A percentile compares a stretch with the other conserved stretches of the same genome.
Conservation (phyloP, 2,113 vertebrate genomes). For the Turnix velox region DNA sequence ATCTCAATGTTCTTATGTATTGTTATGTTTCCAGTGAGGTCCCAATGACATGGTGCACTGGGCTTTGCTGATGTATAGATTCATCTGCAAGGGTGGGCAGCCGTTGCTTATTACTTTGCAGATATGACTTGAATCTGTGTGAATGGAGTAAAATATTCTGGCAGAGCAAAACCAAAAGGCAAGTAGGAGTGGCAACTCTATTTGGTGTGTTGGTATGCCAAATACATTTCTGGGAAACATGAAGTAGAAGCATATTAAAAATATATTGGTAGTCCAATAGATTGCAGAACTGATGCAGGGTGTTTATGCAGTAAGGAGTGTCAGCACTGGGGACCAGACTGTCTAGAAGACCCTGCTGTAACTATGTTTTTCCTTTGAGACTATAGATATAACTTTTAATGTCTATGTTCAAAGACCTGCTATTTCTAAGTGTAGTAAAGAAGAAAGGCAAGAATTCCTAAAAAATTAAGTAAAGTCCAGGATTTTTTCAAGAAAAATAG, state of each 20-base stretch:
- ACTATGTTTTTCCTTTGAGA: background rate
- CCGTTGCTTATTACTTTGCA: background rate
- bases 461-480: background rate
- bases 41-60: fast-evolving
- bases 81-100: background rate
- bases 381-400: background rate
- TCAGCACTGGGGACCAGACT: background rate
- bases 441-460: background rate
- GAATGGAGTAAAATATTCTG: background rate
- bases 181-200: background rate
- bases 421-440: background rate
- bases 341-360: background rate
- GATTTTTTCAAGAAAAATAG: background rate
- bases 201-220: background rate
- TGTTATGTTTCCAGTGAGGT: background rate
- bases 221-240: background rate
- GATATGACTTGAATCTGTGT: background rate
- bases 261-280: fast-evolving
- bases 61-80: background rate
- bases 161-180: no score
- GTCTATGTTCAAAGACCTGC: background rate
- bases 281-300: background rate
- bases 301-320: background rate
- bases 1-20: background rate
- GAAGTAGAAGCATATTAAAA: background rate